phyloP scores from a whole-genome alignment of 2,888 invertebrate species.

The Leptinotarsa peninsularis region DNA sequence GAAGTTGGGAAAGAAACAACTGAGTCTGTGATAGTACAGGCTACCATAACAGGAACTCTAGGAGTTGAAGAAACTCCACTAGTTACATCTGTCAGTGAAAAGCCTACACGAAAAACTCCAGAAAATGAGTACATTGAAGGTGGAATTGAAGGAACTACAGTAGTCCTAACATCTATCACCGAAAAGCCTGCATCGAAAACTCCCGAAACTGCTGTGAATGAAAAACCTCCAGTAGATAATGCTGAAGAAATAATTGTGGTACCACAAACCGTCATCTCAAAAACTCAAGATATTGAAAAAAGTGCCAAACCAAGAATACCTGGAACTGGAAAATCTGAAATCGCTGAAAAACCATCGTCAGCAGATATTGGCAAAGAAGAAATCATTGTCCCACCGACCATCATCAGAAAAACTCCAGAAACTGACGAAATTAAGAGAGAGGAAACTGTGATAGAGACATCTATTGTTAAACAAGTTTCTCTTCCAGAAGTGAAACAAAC shows the following conservation, averaged over 20 bases:
- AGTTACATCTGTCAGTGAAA: too few relatives aligned
- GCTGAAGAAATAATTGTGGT: too few relatives aligned
- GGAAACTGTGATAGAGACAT: not conserved
- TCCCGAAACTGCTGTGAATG: too few relatives aligned
- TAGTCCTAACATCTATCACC: not conserved
- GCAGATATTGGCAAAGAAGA: not conserved
- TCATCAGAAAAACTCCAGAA: not conserved
- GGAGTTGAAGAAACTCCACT: too few relatives aligned
- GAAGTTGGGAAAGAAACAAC: too few relatives aligned
- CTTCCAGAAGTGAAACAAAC: not conserved
- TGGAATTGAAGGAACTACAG: not conserved
- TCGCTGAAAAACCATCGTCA: too few relatives aligned
- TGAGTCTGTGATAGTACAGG: too few relatives aligned
- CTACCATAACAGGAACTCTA: too few relatives aligned
- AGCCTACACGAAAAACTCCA: too few relatives aligned
- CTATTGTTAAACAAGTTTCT: not conserved
- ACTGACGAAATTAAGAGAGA: not conserved
- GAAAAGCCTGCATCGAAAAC: not conserved
- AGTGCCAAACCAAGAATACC: not conserved
- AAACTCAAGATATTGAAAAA: not conserved
- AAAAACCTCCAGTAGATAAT: too few relatives aligned
- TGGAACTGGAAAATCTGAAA: too few relatives aligned
- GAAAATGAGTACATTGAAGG: too few relatives aligned
- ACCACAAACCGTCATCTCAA: not conserved
- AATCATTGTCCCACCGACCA: not conserved